Evolutionary conservation across 2,797 vertebrate species (phyloP), one percentile per base, ranked within the genome.

Genomic region (Enteromius fasciolatus): DNA sequence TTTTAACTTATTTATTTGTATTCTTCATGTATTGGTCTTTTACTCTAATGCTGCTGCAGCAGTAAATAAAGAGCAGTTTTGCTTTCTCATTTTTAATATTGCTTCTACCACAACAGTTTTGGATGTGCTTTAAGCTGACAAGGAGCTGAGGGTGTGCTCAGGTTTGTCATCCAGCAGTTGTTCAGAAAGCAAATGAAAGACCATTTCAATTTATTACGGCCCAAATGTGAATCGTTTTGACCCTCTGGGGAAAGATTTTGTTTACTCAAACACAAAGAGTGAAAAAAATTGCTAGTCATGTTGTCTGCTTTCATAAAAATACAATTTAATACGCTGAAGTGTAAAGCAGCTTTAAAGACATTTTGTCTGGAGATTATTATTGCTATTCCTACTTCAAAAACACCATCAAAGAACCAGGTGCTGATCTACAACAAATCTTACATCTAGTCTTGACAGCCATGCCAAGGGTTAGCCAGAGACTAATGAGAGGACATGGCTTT

Each of bases 151-250:
- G n/a, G n/a, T 79, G 5, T 52, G n/a, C 33, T 41, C 23, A 25
- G 63, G 31, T 7, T 28, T 70, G 72, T 76, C 73, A 48, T n/a
- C 54, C 61, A 50, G 50, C 72, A 68, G 75, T 64, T 85, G 75
- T 69, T 54, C 78, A 82, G 67, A 77, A 78, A 61, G 76, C 46
- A 73, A 85, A 85, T 78, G 17, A 82, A 82, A 85, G 54, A 67
- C 50, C 3, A 48, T 82, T 85, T 68, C 70, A 68, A 61, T 85
- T 61, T 79, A 78, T 67, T 41, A 41, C 3, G 10, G 69, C 76
- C 76, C 64, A 74, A 85, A 79, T 59, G 41, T 68, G 44, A 72
- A 79, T 72, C 5, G 20, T 23, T 81, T 81, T 81, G 79, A 81
- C 75, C 67, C 79, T 72, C 23, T 70, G 78, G 31, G 64, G 64